These are phyloP conservation scores for Siniperca undulata DNA, from an alignment of 2,797 vertebrate species.

Conservation along the genomic window DNA sequence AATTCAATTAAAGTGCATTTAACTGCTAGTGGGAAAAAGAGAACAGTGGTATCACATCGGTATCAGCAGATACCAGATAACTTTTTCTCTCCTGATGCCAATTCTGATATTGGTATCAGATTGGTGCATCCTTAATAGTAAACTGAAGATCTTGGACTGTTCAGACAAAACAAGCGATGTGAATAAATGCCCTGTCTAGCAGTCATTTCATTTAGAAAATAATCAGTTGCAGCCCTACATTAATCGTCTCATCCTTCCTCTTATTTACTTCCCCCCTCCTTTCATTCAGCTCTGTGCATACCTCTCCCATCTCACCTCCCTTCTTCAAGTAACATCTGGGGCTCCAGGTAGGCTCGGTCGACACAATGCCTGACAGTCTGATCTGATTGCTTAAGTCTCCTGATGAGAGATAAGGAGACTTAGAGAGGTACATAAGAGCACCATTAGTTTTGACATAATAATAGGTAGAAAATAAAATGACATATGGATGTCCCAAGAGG, in stretches of 20 bases:
- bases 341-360: background rate
- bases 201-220: background rate
- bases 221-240: background rate
- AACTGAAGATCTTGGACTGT: background rate
- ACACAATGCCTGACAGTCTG: constrained; percentile 24
- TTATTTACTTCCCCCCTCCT: background rate
- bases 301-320: background rate
- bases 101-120: background rate
- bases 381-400: constrained; percentile 16
- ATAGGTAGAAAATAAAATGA: constrained; percentile 1
- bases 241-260: background rate
- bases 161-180: background rate
- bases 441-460: constrained; percentile 29
- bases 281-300: background rate
- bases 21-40: background rate
- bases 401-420: constrained; percentile 36
- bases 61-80: background rate
- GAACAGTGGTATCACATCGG: background rate
- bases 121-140: background rate
- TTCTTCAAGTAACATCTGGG: constrained; percentile 20
- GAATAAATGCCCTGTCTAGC: background rate
- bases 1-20: background rate
- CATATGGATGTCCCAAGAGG: background rate
- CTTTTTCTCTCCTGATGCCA: no score
- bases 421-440: constrained; percentile 9